Conservation (phyloP, 2,888 invertebrate genomes). For the Idaea aversata region DNA sequence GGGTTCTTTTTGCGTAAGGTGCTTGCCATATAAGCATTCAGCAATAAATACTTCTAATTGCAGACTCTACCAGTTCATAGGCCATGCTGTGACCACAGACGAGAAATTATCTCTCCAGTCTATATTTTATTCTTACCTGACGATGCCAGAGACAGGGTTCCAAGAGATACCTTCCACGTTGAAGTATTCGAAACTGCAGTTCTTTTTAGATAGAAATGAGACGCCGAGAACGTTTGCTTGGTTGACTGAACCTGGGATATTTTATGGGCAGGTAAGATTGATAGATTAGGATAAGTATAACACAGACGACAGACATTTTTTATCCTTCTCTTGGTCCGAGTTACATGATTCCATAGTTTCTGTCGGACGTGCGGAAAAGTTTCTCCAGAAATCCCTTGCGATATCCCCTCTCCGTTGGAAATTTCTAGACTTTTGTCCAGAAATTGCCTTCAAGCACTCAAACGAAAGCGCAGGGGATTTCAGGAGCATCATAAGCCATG, state of each 20-base stretch:
- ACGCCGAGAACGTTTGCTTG: constrained; percentile 91
- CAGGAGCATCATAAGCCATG: no score
- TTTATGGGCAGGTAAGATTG: constrained; percentile 85
- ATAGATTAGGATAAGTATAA: no score
- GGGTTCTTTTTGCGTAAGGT: no score
- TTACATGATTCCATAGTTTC: no score
- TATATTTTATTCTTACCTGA: constrained; percentile 88
- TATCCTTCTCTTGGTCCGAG: no score
- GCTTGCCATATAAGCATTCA: neutral
- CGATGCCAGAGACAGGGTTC: constrained; percentile 85
- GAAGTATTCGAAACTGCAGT: constrained; percentile 88
- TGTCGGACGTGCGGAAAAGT: no score
- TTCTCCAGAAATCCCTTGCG: no score
- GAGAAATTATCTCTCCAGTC: constrained; percentile 90
- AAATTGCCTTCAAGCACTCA: no score
- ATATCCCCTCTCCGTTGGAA: no score
- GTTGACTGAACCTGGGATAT: constrained; percentile 91
- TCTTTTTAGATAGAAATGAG: constrained; percentile 84
- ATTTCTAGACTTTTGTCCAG: no score
- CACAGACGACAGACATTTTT: no score
- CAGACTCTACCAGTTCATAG: constrained; percentile 93
- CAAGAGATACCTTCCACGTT: constrained; percentile 86
- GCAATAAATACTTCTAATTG: neutral
- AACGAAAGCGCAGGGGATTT: no score
- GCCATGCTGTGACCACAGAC: constrained; percentile 84